Evolutionary conservation across 2,113 vertebrate genomes (phyloP), one percentile per base, ranked within the genome.

Genomic region (Suricata suricatta): DNA sequence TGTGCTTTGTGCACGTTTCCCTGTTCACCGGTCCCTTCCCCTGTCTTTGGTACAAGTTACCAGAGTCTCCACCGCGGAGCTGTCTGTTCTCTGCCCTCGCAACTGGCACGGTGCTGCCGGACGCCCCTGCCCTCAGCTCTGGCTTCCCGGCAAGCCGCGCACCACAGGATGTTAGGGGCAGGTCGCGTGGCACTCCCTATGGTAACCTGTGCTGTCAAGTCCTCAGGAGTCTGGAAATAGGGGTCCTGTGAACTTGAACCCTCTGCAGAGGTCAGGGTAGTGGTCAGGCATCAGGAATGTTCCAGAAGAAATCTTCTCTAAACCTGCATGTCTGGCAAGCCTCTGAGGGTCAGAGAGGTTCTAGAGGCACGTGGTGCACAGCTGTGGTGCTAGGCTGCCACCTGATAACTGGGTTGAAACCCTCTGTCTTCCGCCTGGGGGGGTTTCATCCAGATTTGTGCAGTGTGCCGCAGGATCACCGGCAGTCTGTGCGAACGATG

Each of bases 111-210:
- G 57, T 25, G 57, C 57, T 60, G 77, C 47, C 31, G 0, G 47
- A 3, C 2, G 5, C 77, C 31, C 47, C 47, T 23, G 27, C 72
- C 11, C 60, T 63, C 11, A 0, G 35, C 19, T 47, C 81, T 64
- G 82, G 60, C 12, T 64, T 64, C 82, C 11, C 3, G 5, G 82
- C 16, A 11, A 33, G 29, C 74, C 29, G 7, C 11, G 1, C 16
- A 9, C 7, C 52, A 14, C 29, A 25, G 21, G 64, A 12, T 3
- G 5, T 16, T 29, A 13, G 47, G 27, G 54, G n/a, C 9, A 3
- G 3, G 12, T 27, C 8, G 0, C 2, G 5, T 29, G n/a, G 41
- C 4, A 1, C 35, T 72, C 27, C 71, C 41, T 35, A 23, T 35
- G 60, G 14, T 50, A 57, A 23, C 44, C 16, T 7, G 21, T 11